Evolutionary conservation across 2,888 invertebrate species (phyloP), one percentile per base, ranked within the genome.

Genomic region (Netelia melanura): DNA sequence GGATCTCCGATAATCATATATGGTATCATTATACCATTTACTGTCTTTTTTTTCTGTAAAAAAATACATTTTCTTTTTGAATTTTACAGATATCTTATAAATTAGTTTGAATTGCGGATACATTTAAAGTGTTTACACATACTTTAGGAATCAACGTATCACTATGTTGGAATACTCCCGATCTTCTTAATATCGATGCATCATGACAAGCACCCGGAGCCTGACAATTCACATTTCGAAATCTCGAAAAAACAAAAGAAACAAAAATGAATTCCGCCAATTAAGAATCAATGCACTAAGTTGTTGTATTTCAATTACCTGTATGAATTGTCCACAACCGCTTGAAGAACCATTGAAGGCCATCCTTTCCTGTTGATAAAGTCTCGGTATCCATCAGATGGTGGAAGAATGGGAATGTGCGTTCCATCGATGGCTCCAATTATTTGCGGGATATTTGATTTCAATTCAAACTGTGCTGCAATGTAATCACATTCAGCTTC

Each of bases 371-470:
- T 54, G 75, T 88, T 89, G 6, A 85, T 65, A 79, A 78, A 89
- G 80, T 89, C 89, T 38, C 83, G 43, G 44, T 85, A 86, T 38
- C 88, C 87, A 44, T 85, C 79, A 54, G 62, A 25, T 65, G 88
- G 88, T 56, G 84, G 83, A 68, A 83, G 62, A 65, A 89, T 83
- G 17, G 86, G 86, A 52, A 90, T 87, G 54, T 88, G 86, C 8
- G 84, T 79, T 9, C 88, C 87, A 83, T 91, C 89, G 65, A 91
- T 90, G 17, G 86, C 88, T 44, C 91, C 90, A 79, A 91, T 87
- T 11, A 91, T 82, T 86, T 91, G 90, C n/a, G 91, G 90, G 17
- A 91, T 87, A 67, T 87, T 82, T 52, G 87, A 84, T 1, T 76
- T 75, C 38, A 88, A 75, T 72, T 91, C 89, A 88, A 90, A 91